Evolutionary conservation across 1,140 invertebrate genomes (phyloP), one percentile per base, ranked within the genome.

Genomic region (Platyura marginata): DNA sequence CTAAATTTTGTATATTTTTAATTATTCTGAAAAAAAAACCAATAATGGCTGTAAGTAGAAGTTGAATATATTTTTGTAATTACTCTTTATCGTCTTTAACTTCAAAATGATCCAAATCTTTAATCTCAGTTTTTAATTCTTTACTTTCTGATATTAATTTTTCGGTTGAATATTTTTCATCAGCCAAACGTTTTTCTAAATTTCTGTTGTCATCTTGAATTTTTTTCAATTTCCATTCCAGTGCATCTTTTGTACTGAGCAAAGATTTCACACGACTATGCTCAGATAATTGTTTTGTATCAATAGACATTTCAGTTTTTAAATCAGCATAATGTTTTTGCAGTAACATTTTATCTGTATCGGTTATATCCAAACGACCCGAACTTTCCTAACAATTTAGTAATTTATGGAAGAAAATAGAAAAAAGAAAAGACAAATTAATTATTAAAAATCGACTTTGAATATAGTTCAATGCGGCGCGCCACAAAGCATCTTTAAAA

Each of bases 1-100:
- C 66, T 47, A 86, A 57, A 35, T 69, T 62, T 49, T 79, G 68
- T 16, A 85, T 59, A 49, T 70, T 72, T 47, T 70, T 62, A n/a
- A 81, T 46, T 25, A 69, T 56, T 25, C 77, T 82, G 44, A 32
- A 65, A 60, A 47, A 21, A 18, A n/a, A 18, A 43, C 16, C 20
- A 39, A 18, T 21, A 40, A 8, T 29, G 25, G 13, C 25, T 29
- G 25, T 29, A 29, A 29, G 13, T n/a, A n/a, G n/a, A n/a, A n/a
- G n/a, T n/a, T n/a, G n/a, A n/a, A n/a, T n/a, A n/a, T n/a, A n/a
- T n/a, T n/a, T n/a, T n/a, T n/a, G n/a, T n/a, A n/a, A n/a, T n/a
- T 29, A 29, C 25, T 13, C 25, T 13, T 29, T 29, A 29, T 29
- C 25, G 13, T 9, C 16, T 18, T 38, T 38, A 38, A 20, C 19